Conservation (phyloP, 2,888 invertebrate genomes). For the Polyommatus icarus region DNA sequence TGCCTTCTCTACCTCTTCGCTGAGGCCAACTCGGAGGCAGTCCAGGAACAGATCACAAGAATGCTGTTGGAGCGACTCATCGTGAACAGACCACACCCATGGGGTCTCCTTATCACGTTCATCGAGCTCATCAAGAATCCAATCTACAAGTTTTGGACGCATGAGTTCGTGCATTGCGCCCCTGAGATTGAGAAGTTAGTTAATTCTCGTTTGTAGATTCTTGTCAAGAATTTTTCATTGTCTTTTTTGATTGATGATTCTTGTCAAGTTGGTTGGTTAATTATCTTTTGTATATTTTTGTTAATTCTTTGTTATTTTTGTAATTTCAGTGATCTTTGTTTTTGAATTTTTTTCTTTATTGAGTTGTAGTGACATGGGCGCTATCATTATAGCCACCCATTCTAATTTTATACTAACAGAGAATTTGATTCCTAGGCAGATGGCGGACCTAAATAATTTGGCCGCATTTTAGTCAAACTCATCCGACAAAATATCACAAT, state of each 20-base stretch:
- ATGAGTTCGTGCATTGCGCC: slow-evolving; percentile 99
- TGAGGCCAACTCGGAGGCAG: slow-evolving; percentile 97
- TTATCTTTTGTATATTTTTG: too few species aligned
- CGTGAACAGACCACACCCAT: slow-evolving; percentile 99
- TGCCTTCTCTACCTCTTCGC: slow-evolving; percentile 97
- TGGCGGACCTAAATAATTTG: too few species aligned
- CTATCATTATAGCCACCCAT: too few species aligned
- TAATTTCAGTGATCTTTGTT: too few species aligned
- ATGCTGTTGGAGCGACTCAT: slow-evolving; percentile 98
- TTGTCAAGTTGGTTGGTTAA: slow-evolving; percentile 82
- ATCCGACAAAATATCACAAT: too few species aligned
- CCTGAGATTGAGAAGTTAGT: slow-evolving; percentile 99
- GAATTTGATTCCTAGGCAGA: too few species aligned
- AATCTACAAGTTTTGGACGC: slow-evolving; percentile 98
- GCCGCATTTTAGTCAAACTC: too few species aligned
- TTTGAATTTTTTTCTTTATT: too few species aligned
- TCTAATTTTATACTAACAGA: too few species aligned
- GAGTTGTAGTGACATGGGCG: neutral
- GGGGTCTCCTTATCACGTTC: slow-evolving; percentile 99
- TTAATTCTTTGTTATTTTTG: too few species aligned
- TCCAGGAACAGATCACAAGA: slow-evolving; percentile 98
- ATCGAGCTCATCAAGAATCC: slow-evolving; percentile 99
- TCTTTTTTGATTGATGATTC: too few species aligned
- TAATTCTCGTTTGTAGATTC: neutral
- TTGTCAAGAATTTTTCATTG: too few species aligned